Base-by-base conservation (phyloP, 2,888 invertebrate genomes). In the Heliconius ismenius region DNA sequence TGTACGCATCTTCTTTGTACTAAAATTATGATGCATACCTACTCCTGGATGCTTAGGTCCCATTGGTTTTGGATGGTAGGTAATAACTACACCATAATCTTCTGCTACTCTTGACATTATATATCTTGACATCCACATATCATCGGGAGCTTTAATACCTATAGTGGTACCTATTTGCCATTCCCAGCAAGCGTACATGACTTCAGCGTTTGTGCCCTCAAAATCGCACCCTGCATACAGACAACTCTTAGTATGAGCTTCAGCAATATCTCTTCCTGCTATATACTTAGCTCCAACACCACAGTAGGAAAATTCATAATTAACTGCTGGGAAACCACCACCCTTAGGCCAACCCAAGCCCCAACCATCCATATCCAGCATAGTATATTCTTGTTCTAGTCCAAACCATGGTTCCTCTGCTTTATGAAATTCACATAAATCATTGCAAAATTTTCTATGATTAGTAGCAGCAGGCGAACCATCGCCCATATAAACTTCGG, bases 151-250 rank as follows among this genome's bases (percentile, higher is more conserved):
- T 73, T 95, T 95, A 79, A 98, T 98, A 0, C 98, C 98, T 79
- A 96, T 95, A 81, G 98, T 97, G 0, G 98, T 98, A 4, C 99
- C 99, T 21, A 99, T 96, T 90, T 98, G 98, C 91, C 95, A 98
- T 88, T 97, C 97, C 97, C 97, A 97, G 94, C 97, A 98, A 43
- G 97, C 97, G 32, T 97, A 97, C 98, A 98, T 98, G 39, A 99
- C 99, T 94, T 99, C 99, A 9, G 99, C 99, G 88, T 99, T 99
- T 58, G 97, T 98, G 58, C 99, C 99, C 81, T 97, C 96, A 83
- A 99, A 97, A 84, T 97, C 97, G 79, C 99, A 95, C 67, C 99
- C 99, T 78, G 99, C 97, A 89, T 98, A 99, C 73, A 99, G 94
- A 87, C 99, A 99, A 13, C 98, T 92, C 80, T 91, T 89, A 0